phyloP scores from a whole-genome alignment of 2,797 vertebrate genomes.

The Microtus obscurus region DNA sequence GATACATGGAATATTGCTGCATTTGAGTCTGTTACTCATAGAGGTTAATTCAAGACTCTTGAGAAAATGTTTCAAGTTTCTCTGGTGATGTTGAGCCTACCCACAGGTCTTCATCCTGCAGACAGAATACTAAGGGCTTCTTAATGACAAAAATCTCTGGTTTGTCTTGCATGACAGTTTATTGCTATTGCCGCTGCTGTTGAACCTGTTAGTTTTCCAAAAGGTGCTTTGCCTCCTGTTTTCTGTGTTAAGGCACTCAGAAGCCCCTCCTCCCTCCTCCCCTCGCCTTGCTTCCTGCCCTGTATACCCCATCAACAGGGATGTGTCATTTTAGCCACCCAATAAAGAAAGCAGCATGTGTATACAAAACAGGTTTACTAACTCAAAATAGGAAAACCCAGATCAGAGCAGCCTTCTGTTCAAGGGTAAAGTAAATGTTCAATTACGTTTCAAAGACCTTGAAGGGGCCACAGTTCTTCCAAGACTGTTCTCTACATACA shows the following conservation, averaged over 20 bases:
- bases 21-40: constrained; percentile 31
- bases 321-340: not conserved
- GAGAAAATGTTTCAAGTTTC: constrained; percentile 21
- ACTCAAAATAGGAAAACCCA: not conserved
- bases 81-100: not conserved
- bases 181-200: not conserved
- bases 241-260: not conserved
- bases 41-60: constrained; percentile 1
- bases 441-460: not conserved
- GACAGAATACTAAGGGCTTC: not conserved
- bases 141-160: not conserved
- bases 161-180: not conserved
- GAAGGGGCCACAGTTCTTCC: not conserved
- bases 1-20: not conserved
- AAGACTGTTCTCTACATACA: not conserved
- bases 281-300: not conserved
- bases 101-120: not conserved
- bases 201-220: not conserved
- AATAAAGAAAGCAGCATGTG: not conserved
- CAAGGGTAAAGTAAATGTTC: not conserved
- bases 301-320: not conserved
- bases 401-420: not conserved
- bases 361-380: not conserved
- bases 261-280: not conserved
- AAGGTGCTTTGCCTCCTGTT: not conserved